Conservation (phyloP, 2,888 invertebrate species). For the Epinotia brunnichana region DNA sequence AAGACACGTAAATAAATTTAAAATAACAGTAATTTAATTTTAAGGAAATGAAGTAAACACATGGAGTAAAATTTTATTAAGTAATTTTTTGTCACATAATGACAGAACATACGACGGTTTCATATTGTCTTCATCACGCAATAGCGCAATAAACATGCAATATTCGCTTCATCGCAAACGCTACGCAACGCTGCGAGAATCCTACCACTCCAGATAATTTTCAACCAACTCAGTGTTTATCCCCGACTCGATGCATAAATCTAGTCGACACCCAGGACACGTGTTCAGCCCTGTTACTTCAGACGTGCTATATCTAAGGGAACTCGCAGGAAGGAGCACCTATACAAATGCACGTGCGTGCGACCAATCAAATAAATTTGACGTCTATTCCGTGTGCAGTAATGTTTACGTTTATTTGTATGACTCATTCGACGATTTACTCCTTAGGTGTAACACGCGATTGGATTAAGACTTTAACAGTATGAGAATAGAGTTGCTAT, state of each 20-base stretch:
- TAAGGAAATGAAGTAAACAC: too few species aligned
- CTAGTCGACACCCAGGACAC: slow-evolving; percentile 58
- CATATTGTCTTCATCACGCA: neutral
- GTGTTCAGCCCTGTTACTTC: slow-evolving; percentile 59
- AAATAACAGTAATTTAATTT: too few species aligned
- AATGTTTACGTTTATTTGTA: slow-evolving; percentile 52
- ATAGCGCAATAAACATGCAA: too few species aligned
- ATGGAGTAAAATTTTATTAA: too few species aligned
- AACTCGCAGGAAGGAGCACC: slow-evolving; percentile 57
- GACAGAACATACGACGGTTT: too few species aligned
- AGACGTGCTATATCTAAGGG: slow-evolving; percentile 68
- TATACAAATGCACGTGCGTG: slow-evolving; percentile 48
- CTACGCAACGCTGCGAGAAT: slow-evolving; percentile 38
- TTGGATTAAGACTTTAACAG: neutral
- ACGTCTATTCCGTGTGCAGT: slow-evolving; percentile 52
- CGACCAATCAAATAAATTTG: slow-evolving; percentile 47
- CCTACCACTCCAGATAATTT: slow-evolving; percentile 53
- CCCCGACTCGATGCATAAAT: slow-evolving; percentile 52
- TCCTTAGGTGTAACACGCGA: neutral
- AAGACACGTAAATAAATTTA: too few species aligned
- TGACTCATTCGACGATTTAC: slow-evolving; percentile 45
- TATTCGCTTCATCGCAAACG: slow-evolving; percentile 1
- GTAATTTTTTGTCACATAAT: too few species aligned
- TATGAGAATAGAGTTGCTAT: neutral
- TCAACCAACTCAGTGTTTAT: slow-evolving; percentile 24